Evolutionary conservation across 1,140 invertebrate species (phyloP).

Genomic region (Scaptomyza graminum): DNA sequence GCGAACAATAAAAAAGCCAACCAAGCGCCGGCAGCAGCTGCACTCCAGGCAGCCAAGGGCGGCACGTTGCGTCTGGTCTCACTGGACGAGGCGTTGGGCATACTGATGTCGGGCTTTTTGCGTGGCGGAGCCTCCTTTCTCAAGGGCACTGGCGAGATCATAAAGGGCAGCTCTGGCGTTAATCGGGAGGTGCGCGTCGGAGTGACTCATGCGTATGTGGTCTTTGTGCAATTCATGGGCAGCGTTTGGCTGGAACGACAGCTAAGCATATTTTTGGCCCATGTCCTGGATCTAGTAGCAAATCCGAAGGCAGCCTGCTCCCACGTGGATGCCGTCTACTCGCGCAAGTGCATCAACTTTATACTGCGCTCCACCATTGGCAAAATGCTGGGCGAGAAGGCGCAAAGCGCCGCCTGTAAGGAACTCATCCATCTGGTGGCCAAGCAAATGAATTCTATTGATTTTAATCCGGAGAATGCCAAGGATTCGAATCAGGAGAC

Average conservation of each 20-base stretch:
- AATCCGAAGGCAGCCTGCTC: constrained; percentile 97
- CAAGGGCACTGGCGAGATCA: constrained; percentile 97
- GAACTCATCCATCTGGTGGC: constrained; percentile 96
- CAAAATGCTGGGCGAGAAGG: constrained; percentile 97
- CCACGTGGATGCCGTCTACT: constrained; percentile 98
- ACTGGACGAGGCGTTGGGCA: constrained; percentile 95
- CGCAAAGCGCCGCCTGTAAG: constrained; percentile 97
- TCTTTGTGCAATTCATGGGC: constrained; percentile 96
- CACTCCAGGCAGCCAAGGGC: constrained; percentile 63
- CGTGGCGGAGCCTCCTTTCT: constrained; percentile 97
- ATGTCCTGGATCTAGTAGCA: constrained; percentile 96
- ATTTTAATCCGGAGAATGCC: constrained; percentile 95
- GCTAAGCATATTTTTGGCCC: constrained; percentile 92
- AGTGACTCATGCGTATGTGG: constrained; percentile 96
- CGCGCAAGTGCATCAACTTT: constrained; percentile 98
- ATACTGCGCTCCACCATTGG: constrained; percentile 96
- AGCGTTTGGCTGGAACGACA: constrained; percentile 97
- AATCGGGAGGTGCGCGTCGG: constrained; percentile 98
- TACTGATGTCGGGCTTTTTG: constrained; percentile 97
- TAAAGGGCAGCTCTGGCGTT: constrained; percentile 96
- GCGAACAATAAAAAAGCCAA: constrained; percentile 58
- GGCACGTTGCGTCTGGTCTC: constrained; percentile 86
- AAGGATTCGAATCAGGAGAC: constrained; percentile 95
- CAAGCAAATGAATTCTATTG: constrained; percentile 97
- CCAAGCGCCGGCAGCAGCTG: constrained; percentile 45